A percentile compares a stretch with the other conserved stretches of the same genome.
These are phyloP conservation scores for Corythaixoides concolor DNA, from an alignment of 2,113 vertebrate genomes.

Conservation along the genomic window DNA sequence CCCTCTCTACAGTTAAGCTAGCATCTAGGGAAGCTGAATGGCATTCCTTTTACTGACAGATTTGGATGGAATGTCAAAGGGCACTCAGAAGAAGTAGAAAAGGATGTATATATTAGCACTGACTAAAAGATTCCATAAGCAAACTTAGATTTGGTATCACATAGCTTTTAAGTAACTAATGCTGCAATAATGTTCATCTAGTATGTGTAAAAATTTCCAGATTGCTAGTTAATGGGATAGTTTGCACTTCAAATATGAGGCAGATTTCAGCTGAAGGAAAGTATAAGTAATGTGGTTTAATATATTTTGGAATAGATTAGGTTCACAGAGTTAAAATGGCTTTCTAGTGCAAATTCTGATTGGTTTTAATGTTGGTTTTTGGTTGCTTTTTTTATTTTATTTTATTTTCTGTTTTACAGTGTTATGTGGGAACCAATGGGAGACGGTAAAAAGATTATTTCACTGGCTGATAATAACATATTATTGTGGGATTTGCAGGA, in stretches of 20 bases:
- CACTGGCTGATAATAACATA: constrained; percentile 91
- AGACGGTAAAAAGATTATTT: constrained; percentile 90
- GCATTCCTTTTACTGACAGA: background rate
- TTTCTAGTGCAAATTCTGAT: background rate
- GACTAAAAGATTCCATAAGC: background rate
- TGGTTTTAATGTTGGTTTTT: background rate
- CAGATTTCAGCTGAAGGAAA: background rate
- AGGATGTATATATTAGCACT: background rate
- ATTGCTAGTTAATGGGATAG: background rate
- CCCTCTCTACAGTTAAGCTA: background rate
- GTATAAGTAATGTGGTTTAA: background rate
- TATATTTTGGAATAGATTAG: background rate
- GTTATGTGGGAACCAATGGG: constrained; percentile 96
- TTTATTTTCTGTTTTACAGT: constrained; percentile 70
- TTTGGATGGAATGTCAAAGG: background rate
- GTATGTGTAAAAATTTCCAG: background rate
- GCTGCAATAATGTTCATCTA: background rate
- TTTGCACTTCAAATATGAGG: background rate
- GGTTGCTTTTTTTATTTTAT: background rate
- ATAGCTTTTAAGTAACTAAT: background rate
- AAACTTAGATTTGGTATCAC: background rate
- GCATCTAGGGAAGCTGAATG: background rate
- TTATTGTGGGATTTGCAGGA: constrained; percentile 95
- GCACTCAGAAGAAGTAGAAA: background rate
- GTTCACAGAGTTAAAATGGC: background rate